Evolutionary conservation across 2,113 vertebrate species (phyloP), one percentile per base, ranked within the genome.

Genomic region (Manacus vitellinus): DNA sequence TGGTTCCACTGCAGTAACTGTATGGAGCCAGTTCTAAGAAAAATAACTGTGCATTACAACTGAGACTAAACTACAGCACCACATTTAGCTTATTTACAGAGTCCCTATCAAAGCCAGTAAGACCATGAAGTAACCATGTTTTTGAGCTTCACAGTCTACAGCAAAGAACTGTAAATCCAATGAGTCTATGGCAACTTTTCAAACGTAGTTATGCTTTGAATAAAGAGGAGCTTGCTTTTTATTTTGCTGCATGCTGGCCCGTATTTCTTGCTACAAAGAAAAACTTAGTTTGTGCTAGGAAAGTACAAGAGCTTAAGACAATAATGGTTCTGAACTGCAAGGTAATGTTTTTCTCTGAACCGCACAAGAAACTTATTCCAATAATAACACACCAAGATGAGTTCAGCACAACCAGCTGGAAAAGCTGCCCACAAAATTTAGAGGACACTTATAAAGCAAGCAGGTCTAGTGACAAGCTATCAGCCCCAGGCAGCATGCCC

Each of bases 301-400:
- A 89, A 62, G 84, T 72, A 88, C 12, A 85, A 90, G 86, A 54
- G 22, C 46, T 78, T n/a, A 85, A 70, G 51, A 77, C 65, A 95
- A 92, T 47, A 91, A 72, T 3, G 10, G 73, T 39, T 75, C 46
- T 84, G 73, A 91, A 91, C 17, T 17, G 83, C 70, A 84, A 94
- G 21, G 31, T 81, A 4, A 44, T 63, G 56, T 67, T 84, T 93
- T 93, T 31, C 52, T 54, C 71, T 66, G 55, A 92, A 76, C 62
- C 5, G 0, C 39, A 5, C 22, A 72, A 72, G 65, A 41, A 90
- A 91, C 25, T 88, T 58, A 73, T 4, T 94, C 74, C 62, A 73
- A 33, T 0, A 4, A 88, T 12, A 96, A 82, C 33, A 70, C 14
- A n/a, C 3, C 43, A 41, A 61, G 39, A 91, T 25, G 56, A 89